Base-by-base conservation (phyloP, 2,113 vertebrate genomes). In the Nesogale talazaci region DNA sequence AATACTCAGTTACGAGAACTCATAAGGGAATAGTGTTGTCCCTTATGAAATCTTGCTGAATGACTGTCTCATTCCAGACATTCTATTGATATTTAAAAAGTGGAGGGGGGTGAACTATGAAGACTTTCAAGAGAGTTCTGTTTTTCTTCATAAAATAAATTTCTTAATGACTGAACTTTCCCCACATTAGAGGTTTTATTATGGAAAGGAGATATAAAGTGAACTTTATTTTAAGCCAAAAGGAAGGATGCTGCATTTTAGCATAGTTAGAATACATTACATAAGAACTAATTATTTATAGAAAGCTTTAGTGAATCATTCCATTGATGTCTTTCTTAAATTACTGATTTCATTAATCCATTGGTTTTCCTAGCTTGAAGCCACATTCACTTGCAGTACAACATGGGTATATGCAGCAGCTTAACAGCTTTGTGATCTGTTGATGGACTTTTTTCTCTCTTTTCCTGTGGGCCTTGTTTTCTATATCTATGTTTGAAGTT, bases 401-500 rank as follows among this genome's bases (percentile, higher is more conserved):
- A 83, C 46, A 52, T 2, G 46, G 46, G 46, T 10, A 90, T 12
- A 12, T 61, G 22, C 4, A 12, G 59, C 59, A 22, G 59, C 11
- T 88, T 92, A 59, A 82, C 88, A 86, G 9, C 29, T 74, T 40
- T 59, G 25, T 81, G 25, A 69, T 25, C 78, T 56, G 3, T 2
- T 84, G 42, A 52, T 40, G 42, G 52, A 38, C 76, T 95, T 94
- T 93, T 6, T 11, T 69, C 16, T 88, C 27, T 0, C 9, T 0
- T 63, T 81, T 94, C 93, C 87, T 92, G 6, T 38, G 5, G 27
- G 42, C 27, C 20, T 27, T 91, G 3, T 31, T 77, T 65, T 31
- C 2, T 20, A 27, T 27, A 6, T n/a, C 4, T 81, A n/a, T 59
- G 29, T 92, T 38, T 93, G 86, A 95, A 94, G 88, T 89, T 94